These are phyloP conservation scores for Drepana falcataria DNA, from an alignment of 2,888 invertebrate species.

Conservation along the genomic window DNA sequence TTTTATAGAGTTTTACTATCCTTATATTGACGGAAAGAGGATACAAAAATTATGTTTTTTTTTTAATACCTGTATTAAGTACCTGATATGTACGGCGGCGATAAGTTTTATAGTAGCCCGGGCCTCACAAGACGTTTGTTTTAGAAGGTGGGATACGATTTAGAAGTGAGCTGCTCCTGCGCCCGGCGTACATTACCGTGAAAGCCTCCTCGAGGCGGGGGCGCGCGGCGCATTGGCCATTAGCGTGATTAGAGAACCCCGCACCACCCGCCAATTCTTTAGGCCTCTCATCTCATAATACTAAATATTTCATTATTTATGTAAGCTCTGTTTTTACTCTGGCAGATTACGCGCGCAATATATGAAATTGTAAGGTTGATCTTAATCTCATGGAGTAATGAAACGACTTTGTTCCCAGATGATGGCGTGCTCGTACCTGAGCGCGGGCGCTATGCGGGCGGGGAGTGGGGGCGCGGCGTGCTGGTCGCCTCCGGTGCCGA, in stretches of 20 bases:
- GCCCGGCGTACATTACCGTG: slow-evolving; percentile 66
- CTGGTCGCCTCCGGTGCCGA: slow-evolving; percentile 55
- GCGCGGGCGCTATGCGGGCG: slow-evolving; percentile 51
- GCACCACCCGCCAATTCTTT: slow-evolving; percentile 69
- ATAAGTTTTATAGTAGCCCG: slow-evolving; percentile 10
- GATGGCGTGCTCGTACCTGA: slow-evolving; percentile 76
- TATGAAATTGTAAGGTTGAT: slow-evolving; percentile 38
- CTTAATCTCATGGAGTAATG: slow-evolving; percentile 9
- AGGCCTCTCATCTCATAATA: slow-evolving; percentile 75
- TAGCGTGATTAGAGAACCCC: slow-evolving; percentile 76
- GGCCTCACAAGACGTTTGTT: slow-evolving; percentile 26
- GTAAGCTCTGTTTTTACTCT: slow-evolving; percentile 70
- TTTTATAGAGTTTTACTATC: too few relatives aligned
- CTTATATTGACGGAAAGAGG: too few relatives aligned
- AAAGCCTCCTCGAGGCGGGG: slow-evolving; percentile 55
- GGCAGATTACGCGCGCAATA: slow-evolving; percentile 59
- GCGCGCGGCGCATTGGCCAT: slow-evolving; percentile 74
- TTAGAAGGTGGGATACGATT: slow-evolving; percentile 59
- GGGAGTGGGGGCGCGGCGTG: slow-evolving; percentile 50
- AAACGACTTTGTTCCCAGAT: slow-evolving; percentile 56
- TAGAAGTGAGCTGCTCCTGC: slow-evolving; percentile 59
- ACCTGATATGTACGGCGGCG: not conserved
- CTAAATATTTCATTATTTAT: slow-evolving; percentile 78
- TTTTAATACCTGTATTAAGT: too few relatives aligned
- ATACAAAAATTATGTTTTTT: too few relatives aligned